phyloP scores from a whole-genome alignment of 2,797 vertebrate species.

The Liasis olivaceus region DNA sequence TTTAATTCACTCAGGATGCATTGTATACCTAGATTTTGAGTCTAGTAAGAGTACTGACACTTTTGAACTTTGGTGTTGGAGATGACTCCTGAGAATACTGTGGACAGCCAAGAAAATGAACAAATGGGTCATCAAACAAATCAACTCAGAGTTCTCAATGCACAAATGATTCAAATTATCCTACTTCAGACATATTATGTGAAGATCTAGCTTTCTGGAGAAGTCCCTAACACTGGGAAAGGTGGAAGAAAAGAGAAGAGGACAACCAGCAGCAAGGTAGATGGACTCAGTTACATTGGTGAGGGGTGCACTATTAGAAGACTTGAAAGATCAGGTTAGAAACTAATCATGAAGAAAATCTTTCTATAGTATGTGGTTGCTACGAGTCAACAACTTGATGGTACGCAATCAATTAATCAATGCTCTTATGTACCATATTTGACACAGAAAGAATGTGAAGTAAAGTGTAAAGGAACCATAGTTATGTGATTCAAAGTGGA shows the following conservation, averaged over 20 bases:
- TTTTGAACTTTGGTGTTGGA: neutral
- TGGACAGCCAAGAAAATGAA: neutral
- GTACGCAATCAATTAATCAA: neutral
- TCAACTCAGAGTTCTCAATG: neutral
- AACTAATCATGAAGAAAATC: neutral
- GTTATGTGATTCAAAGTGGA: no score
- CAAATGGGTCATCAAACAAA: neutral
- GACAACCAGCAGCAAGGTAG: neutral
- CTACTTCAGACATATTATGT: neutral
- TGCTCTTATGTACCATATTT: neutral
- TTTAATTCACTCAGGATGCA: no score
- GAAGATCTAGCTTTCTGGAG: neutral
- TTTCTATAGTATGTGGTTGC: neutral
- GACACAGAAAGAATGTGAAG: neutral
- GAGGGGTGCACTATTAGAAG: neutral
- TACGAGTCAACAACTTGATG: neutral
- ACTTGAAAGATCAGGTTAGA: neutral
- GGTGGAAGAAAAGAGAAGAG: neutral
- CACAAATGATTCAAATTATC: neutral
- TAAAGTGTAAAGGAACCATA: neutral
- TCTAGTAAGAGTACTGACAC: neutral
- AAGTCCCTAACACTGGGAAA: neutral
- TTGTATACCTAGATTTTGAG: no score
- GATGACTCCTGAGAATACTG: neutral
- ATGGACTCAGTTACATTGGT: neutral